Evolutionary conservation across 2,113 vertebrate genomes (phyloP), one percentile per base, ranked within the genome.

Genomic region (Podilymbus podiceps): DNA sequence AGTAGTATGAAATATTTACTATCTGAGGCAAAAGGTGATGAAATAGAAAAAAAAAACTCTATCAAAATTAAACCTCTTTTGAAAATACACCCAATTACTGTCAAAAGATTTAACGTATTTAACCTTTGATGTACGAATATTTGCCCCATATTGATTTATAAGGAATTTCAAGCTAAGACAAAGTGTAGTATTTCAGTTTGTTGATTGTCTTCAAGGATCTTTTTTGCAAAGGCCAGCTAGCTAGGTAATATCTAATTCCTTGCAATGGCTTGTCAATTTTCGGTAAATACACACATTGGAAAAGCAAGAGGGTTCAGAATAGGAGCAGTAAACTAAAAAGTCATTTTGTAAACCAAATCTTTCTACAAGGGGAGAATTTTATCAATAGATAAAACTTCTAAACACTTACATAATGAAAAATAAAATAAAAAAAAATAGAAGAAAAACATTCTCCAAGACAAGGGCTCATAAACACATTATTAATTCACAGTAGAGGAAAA

Each of bases 81-180:
- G 56, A 93, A 89, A 95, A 88, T 60, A 44, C 24, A 75, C 59
- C 92, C 27, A 89, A 63, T 81, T 96, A 85, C 24, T 91, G 62
- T 78, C 44, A 92, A 83, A 95, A 92, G 40, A 20, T 44, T 95
- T 82, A 55, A 78, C 82, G 18, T 81, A 81, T 77, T 97, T 97
- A 95, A 96, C 38, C 44, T 93, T 72, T 97, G 75, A 94, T 85
- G 4, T 71, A 76, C 35, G 47, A 94, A 46, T 91, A 67, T 87
- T 96, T 95, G 46, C 21, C 78, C 89, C 38, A 64, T 94, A 95
- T 59, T 95, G 58, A 87, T 92, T 97, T 91, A 94, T 62, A 59
- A 92, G 11, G 15, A 94, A 90, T 96, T 94, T 63, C 62, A 96
- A 88, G 19, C 30, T 85, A 85, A 93, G 62, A 96, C 96, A 94